Evolutionary conservation across 2,797 vertebrate species (phyloP).

Genomic region (Benthosema pterotum): DNA sequence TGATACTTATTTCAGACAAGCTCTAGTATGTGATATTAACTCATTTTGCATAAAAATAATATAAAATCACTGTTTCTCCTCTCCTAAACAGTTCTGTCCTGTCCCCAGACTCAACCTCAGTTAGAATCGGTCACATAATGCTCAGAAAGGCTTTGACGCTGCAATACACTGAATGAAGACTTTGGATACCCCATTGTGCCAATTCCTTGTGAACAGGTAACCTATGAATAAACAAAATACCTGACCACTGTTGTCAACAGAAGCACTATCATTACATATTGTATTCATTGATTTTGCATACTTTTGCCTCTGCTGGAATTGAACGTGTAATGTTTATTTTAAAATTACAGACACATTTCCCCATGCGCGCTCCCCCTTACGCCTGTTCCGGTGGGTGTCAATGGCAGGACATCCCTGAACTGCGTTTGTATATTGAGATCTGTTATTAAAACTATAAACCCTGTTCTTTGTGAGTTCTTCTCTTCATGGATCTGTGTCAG

Average conservation of each 20-base stretch:
- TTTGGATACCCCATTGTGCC: neutral
- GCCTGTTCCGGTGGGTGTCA: conserved; percentile 50
- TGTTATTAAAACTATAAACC: conserved; percentile 74
- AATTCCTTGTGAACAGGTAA: conserved; percentile 12
- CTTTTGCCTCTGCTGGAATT: conserved; percentile 30
- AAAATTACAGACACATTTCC: conserved; percentile 4
- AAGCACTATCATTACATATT: conserved; percentile 14
- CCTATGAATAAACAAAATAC: conserved; percentile 4
- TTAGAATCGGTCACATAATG: no score
- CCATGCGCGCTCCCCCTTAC: conserved; percentile 26
- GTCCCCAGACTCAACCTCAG: no score
- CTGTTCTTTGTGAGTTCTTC: conserved; percentile 8
- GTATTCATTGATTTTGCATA: conserved; percentile 26
- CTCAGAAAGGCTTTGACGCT: neutral
- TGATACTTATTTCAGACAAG: no score
- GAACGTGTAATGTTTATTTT: conserved; percentile 45
- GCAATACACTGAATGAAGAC: neutral
- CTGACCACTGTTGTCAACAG: conserved; percentile 19
- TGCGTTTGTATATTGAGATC: conserved; percentile 71
- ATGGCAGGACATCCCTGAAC: conserved; percentile 53
- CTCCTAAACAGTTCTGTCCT: no score
- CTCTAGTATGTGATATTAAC: no score
- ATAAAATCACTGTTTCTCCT: no score
- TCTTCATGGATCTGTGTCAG: neutral
- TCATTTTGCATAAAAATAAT: no score